Base-by-base conservation (phyloP, 2,797 vertebrate genomes). In the Coregonus sp. region DNA sequence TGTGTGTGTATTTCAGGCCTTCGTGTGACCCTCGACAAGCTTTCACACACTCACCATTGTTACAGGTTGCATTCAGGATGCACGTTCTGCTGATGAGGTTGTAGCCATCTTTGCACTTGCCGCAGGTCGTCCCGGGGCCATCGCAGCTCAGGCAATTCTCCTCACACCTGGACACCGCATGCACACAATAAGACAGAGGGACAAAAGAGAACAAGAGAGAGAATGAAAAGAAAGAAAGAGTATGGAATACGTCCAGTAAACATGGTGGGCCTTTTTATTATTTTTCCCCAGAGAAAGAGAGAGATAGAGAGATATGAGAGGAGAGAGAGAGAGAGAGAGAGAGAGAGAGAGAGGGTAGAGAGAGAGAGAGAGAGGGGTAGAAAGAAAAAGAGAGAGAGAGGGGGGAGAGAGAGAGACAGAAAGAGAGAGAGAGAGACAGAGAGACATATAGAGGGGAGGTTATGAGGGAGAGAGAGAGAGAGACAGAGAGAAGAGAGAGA, bases 61-160 rank as follows among this genome's bases (percentile, higher is more conserved):
- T 96, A 86, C 97, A 98, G 2, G 94, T 96, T 75, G 94, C 93
- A 0, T 94, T 96, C n/a, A 92, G 81, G n/a, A 97, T 83, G 69
- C 97, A 98, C 0, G 93, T 95, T 73, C 89, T 89, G 4, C 94
- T 90, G 0, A 96, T 87, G 76, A 96, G 93, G 61, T 87, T 95
- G 90, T 93, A 96, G 70, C 96, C 95, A 0, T 94, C 90, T 84
- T 92, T 95, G 83, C 97, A 97, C 66, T 77, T 91, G 78, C 90
- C 90, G 75, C 97, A 98, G 20, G 94, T 95, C 29, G 89, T 90
- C 65, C 96, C 91, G 12, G 95, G 94, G 16, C 94, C 94, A 50
- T 94, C 93, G 0, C 97, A 98, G 80, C 87, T 94, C 72, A 95
- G 37, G 75, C 97, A 98, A 87, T 94, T 94, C 31, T 96, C 95